A percentile compares a stretch with the other conserved stretches of the same genome.
Conservation (phyloP, 35 echinoderm and acorn worm species). For the Nesometra sesokonis region DNA sequence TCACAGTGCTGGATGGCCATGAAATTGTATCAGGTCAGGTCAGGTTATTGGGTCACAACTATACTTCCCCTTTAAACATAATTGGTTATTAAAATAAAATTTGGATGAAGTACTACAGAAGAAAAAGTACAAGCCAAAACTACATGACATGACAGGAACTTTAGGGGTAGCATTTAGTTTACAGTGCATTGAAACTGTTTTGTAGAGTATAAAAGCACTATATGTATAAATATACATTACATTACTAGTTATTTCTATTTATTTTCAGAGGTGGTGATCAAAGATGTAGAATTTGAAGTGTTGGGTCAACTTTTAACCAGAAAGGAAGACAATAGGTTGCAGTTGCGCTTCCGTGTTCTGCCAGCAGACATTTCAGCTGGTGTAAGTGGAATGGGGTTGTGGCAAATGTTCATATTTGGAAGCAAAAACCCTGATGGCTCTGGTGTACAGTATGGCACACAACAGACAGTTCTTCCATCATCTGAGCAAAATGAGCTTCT, state of each 20-base stretch:
- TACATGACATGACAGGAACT: too few relatives aligned
- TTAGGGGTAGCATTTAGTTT: too few relatives aligned
- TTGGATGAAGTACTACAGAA: too few relatives aligned
- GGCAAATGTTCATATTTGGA: constrained; percentile 62
- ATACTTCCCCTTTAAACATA: too few relatives aligned
- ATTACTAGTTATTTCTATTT: neutral
- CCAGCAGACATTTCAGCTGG: neutral
- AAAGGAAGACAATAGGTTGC: neutral
- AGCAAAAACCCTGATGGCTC: constrained; percentile 43
- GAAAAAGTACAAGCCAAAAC: too few relatives aligned
- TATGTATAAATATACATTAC: too few relatives aligned
- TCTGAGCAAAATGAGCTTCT: neutral
- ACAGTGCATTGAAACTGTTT: too few relatives aligned
- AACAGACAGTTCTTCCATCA: neutral
- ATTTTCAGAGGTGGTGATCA: neutral
- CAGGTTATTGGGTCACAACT: too few relatives aligned
- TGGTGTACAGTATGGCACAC: constrained; percentile 6
- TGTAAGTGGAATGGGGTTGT: constrained; percentile 53
- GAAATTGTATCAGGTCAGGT: too few relatives aligned
- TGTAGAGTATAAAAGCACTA: too few relatives aligned
- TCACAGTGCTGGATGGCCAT: too few relatives aligned
- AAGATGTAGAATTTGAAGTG: neutral
- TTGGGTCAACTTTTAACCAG: neutral
- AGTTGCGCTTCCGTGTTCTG: neutral
- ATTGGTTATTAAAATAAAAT: too few relatives aligned